Conservation (phyloP, 2,888 invertebrate species). For the Brachyopa scutellaris region DNA sequence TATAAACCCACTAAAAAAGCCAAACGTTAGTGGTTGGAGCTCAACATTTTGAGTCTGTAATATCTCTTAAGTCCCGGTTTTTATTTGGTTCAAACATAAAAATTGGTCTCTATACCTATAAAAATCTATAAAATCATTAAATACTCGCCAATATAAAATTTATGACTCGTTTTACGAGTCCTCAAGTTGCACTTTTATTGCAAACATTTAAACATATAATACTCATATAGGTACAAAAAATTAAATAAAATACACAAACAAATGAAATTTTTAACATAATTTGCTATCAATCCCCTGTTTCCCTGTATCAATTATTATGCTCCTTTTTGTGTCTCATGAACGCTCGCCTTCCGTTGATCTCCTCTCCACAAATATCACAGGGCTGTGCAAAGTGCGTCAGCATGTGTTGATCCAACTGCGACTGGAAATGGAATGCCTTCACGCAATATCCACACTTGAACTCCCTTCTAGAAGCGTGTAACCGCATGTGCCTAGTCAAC, state of each 20-base stretch:
- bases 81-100: too few relatives aligned
- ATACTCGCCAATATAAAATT: too few relatives aligned
- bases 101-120: too few relatives aligned
- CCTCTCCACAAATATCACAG: conserved; percentile 47
- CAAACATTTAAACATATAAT: conserved; percentile 2
- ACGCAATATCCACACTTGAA: conserved; percentile 54
- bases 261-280: not conserved
- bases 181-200: conserved; percentile 33
- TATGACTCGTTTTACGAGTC: too few relatives aligned
- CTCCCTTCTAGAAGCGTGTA: conserved; percentile 36
- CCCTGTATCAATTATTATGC: not conserved
- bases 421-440: conserved; percentile 45
- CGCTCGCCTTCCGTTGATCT: conserved; percentile 44
- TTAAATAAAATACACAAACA: not conserved
- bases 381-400: conserved; percentile 44
- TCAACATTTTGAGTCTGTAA: too few relatives aligned
- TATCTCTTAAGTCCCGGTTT: too few relatives aligned
- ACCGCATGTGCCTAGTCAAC: conserved; percentile 37
- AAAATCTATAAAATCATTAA: too few relatives aligned
- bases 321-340: conserved; percentile 52
- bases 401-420: conserved; percentile 53
- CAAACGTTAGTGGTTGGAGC: too few relatives aligned
- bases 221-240: not conserved
- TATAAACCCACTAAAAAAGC: too few relatives aligned
- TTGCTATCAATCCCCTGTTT: not conserved